Evolutionary conservation across 2,797 vertebrate species (phyloP).

Genomic region (Sciurus vulgaris): DNA sequence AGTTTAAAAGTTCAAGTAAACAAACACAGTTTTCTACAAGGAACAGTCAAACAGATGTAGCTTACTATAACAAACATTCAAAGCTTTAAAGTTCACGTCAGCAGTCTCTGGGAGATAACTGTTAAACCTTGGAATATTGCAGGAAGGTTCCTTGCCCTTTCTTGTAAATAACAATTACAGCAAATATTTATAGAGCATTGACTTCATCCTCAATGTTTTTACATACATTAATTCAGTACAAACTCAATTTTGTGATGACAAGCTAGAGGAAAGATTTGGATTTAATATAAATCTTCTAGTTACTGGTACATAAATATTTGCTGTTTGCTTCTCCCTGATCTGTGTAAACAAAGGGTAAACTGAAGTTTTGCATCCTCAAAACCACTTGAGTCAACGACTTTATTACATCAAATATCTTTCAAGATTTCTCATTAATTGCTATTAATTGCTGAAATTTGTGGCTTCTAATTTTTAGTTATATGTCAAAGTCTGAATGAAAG

Average conservation of each 20-base stretch:
- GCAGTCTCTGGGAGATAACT: neutral
- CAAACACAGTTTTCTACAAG: constrained; percentile 44
- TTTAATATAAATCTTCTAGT: constrained; percentile 65
- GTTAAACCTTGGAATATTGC: neutral
- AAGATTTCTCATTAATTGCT: constrained; percentile 31
- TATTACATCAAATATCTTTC: constrained; percentile 12
- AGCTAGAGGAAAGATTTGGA: constrained; percentile 22
- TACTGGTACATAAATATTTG: constrained; percentile 61
- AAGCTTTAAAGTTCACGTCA: neutral
- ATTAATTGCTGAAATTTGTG: neutral
- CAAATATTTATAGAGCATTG: constrained; percentile 68
- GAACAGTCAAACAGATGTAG: constrained; percentile 38
- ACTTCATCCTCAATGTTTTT: constrained; percentile 34
- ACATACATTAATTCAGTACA: constrained; percentile 59
- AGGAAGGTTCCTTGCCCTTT: constrained; percentile 14
- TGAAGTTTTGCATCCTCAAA: neutral
- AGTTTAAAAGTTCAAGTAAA: constrained; percentile 58
- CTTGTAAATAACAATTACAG: constrained; percentile 64
- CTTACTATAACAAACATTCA: constrained; percentile 35
- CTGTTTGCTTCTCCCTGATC: constrained; percentile 46
- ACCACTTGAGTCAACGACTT: constrained; percentile 53
- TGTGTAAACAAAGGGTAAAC: constrained; percentile 36
- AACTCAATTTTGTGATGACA: constrained; percentile 50
- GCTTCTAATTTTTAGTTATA: constrained; percentile 56
- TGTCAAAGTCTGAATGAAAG: neutral